A percentile compares a stretch with the other conserved stretches of the same genome.
Conservation (phyloP, 2,797 vertebrate species). For the Poeciliopsis infans region DNA sequence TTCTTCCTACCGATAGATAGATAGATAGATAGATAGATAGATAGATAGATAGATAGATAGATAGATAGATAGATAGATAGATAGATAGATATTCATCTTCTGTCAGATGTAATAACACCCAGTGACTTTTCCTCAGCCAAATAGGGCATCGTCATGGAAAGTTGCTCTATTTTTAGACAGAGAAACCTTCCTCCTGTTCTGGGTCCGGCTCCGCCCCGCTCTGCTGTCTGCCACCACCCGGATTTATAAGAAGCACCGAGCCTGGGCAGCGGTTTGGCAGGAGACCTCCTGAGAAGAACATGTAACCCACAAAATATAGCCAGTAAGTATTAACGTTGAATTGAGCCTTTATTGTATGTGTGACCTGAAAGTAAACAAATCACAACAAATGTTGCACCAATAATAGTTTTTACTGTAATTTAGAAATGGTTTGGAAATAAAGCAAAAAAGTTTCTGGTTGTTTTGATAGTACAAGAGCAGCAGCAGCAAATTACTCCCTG, state of each 20-base stretch:
- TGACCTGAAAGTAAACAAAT: slow-evolving; percentile 82
- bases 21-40: too few relatives aligned
- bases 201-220: not conserved
- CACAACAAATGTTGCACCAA: slow-evolving; percentile 80
- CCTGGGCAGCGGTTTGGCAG: slow-evolving; percentile 78
- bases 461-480: slow-evolving; percentile 72
- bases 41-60: too few relatives aligned
- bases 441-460: slow-evolving; percentile 73
- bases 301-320: slow-evolving; percentile 80
- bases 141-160: slow-evolving; percentile 51
- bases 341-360: slow-evolving; percentile 83
- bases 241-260: slow-evolving; percentile 76
- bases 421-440: slow-evolving; percentile 73
- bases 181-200: slow-evolving; percentile 29
- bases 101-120: slow-evolving; percentile 20
- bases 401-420: slow-evolving; percentile 65
- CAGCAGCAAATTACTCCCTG: slow-evolving; percentile 60
- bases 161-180: slow-evolving; percentile 61
- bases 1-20: too few relatives aligned
- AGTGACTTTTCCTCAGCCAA: slow-evolving; percentile 55
- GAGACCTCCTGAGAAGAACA: slow-evolving; percentile 82
- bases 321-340: slow-evolving; percentile 85
- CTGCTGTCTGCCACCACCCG: not conserved
- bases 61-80: too few relatives aligned
- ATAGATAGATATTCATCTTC: slow-evolving; percentile 5